Percentiles rank a stretch among this genome's conserved stretches.
Evolutionary conservation across 2,113 vertebrate genomes (phyloP).

Genomic region (Thalassarche chlororhynchos): DNA sequence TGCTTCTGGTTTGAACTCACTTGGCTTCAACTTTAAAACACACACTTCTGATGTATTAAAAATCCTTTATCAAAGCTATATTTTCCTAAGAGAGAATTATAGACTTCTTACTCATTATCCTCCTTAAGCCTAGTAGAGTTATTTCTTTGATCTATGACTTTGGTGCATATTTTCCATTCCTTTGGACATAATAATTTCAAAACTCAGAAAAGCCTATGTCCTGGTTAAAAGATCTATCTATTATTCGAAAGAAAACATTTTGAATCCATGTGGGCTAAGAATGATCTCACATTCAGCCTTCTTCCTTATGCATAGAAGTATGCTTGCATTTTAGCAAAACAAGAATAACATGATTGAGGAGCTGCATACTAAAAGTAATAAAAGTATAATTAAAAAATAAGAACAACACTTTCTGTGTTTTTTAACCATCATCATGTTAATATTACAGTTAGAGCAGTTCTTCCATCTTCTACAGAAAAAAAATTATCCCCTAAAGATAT

Average conservation of each 20-base stretch:
- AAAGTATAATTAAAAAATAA: not conserved
- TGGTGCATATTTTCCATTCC: not conserved
- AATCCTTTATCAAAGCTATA: conserved; percentile 3
- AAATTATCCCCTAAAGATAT: not conserved
- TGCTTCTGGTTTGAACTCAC: not conserved
- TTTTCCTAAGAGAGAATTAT: conserved; percentile 33
- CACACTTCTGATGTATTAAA: not conserved
- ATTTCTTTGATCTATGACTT: conserved; percentile 30
- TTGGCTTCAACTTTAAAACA: conserved; percentile 9
- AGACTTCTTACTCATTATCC: not conserved
- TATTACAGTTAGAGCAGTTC: not conserved
- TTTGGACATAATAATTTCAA: not conserved
- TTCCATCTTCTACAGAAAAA: not conserved
- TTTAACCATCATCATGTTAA: not conserved
- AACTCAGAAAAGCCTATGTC: not conserved
- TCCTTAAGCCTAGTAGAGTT: not conserved
- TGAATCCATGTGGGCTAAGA: not conserved
- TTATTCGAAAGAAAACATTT: not conserved
- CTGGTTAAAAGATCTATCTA: not conserved
- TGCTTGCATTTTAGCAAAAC: not conserved
- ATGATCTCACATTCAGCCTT: not conserved
- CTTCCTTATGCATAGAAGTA: not conserved
- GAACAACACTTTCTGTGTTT: not conserved
- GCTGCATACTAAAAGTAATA: not conserved
- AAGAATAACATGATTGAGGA: not conserved